These are phyloP conservation scores for Forbesichthys agassizii DNA, from an alignment of 2,113 vertebrate genomes.

Conservation along the genomic window DNA sequence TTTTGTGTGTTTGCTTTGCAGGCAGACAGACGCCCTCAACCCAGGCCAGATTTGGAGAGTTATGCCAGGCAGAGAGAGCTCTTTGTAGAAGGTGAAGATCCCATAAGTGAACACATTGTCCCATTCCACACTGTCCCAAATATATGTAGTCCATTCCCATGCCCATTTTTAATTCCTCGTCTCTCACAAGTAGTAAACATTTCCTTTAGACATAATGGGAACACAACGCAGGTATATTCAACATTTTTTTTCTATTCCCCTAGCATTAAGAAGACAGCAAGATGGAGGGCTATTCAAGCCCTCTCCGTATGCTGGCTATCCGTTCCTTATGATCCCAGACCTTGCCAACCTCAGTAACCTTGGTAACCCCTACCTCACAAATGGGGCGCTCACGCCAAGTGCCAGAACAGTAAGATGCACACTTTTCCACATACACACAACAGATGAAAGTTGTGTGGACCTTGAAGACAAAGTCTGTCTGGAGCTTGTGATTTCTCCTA, in stretches of 20 bases:
- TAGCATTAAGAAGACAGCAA: constrained; percentile 83
- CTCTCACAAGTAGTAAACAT: not conserved
- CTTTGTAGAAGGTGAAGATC: constrained; percentile 81
- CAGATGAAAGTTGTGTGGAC: not conserved
- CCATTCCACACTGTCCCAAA: not conserved
- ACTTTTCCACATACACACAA: not conserved
- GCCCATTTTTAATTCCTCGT: not conserved
- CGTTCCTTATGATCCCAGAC: constrained; percentile 93
- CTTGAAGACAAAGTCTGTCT: not conserved
- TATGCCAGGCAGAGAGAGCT: constrained; percentile 81
- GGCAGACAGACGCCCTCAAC: constrained; percentile 79
- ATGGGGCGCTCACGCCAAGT: constrained; percentile 82
- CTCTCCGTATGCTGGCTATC: constrained; percentile 85
- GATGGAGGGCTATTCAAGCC: constrained; percentile 84
- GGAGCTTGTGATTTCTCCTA: not conserved
- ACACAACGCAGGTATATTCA: not conserved
- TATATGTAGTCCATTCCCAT: not conserved
- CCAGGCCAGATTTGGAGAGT: constrained; percentile 73
- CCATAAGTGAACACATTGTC: not conserved
- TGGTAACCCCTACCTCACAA: constrained; percentile 84
- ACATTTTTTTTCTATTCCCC: constrained; percentile 11
- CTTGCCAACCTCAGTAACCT: constrained; percentile 70
- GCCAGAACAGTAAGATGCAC: constrained; percentile 81
- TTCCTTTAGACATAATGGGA: not conserved
- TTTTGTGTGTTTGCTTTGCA: constrained; percentile 52